Base-by-base conservation (phyloP, 2,797 vertebrate genomes). In the Mus minutoides region DNA sequence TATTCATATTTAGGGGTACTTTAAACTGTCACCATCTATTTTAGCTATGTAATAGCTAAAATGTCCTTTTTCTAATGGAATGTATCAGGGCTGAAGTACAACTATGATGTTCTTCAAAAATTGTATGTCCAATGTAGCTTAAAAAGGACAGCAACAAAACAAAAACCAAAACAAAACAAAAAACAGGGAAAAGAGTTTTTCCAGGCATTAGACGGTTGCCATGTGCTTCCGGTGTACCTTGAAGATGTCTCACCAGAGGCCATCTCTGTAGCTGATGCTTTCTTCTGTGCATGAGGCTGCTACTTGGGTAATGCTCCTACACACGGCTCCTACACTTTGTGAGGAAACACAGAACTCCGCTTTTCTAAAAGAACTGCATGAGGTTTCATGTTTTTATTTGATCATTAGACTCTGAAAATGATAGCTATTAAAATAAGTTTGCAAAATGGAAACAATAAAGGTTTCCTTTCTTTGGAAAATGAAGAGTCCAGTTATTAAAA, bases 41-140 rank as follows among this genome's bases (percentile, higher is more conserved):
- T n/a, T n/a, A n/a, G n/a, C n/a, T n/a, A 62, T 80, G 1, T 88
- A 73, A 96, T 93, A 90, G 95, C 34, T 96, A 78, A 77, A 93
- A 94, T 96, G 94, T 79, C 60, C 78, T 91, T 97, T 82, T 73
- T 86, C 85, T 93, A 88, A 96, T 86, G 85, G 64, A 96, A 93
- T 90, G 93, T 88, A 49, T 84, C 78, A 88, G 60, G 67, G 34
- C 37, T 64, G 49, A 64, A 64, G 58, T 52, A 78, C 0, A 71
- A 71, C 29, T 43, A 34, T 88, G 62, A 90, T 64, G 90, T 67
- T 75, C 90, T 96, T 95, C 80, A 97, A 88, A 96, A 76, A 54
- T 64, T 88, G 75, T 76, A 76, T 46, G 21, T 43, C 92, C 14
- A n/a, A 75, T 34, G 49, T 83, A 93, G 43, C 90, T 92, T 54